phyloP scores from a whole-genome alignment of 1,140 invertebrate species.

The Euwallacea fornicatus region DNA sequence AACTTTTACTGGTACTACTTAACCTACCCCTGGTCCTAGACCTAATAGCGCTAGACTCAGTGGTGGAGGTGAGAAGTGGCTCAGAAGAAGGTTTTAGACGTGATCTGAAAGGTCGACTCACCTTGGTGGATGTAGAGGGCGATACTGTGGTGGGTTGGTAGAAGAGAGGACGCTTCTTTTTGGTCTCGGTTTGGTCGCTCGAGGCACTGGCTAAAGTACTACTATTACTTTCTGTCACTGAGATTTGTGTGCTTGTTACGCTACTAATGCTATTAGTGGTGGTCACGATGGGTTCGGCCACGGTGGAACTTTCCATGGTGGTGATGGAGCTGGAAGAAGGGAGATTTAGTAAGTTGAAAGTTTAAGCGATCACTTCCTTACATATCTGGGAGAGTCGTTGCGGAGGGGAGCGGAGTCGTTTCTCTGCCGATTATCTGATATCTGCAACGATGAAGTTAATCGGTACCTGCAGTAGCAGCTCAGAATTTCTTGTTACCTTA shows the following conservation, averaged over 20 bases:
- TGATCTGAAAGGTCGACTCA: conserved; percentile 47
- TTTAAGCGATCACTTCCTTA: too few relatives aligned
- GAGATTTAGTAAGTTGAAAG: too few relatives aligned
- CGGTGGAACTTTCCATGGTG: too few relatives aligned
- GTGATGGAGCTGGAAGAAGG: too few relatives aligned
- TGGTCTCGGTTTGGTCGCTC: not conserved
- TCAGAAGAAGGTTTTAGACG: conserved; percentile 31
- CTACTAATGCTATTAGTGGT: conserved; percentile 17
- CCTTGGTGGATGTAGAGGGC: conserved; percentile 52
- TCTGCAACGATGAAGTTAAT: conserved; percentile 5
- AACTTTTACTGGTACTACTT: conserved; percentile 19
- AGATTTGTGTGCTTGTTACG: conserved; percentile 24
- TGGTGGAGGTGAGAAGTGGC: conserved; percentile 9
- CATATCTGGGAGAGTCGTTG: conserved; percentile 8
- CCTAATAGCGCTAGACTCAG: conserved; percentile 11
- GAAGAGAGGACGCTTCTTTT: conserved; percentile 43
- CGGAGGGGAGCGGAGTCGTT: not conserved
- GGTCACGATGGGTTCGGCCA: too few relatives aligned
- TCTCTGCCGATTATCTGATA: conserved; percentile 5
- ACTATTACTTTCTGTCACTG: conserved; percentile 32
- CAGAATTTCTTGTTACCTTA: not conserved
- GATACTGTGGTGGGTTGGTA: conserved; percentile 49
- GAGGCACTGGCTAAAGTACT: not conserved
- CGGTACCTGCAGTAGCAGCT: not conserved
- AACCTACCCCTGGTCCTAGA: conserved; percentile 53